These are phyloP conservation scores for Kryptolebias marmoratus DNA, from an alignment of 2,113 vertebrate species.

Conservation along the genomic window DNA sequence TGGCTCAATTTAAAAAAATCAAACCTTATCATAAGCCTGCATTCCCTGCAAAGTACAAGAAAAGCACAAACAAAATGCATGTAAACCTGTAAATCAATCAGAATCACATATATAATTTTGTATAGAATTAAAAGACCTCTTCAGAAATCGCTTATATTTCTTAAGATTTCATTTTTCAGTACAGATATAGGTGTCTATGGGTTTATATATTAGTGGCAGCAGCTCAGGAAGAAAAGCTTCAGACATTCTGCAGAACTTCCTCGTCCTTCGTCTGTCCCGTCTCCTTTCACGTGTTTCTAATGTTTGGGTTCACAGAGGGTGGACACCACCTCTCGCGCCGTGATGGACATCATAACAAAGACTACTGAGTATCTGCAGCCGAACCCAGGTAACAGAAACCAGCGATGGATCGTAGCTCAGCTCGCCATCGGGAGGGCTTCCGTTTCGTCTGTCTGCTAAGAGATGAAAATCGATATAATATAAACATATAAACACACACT, in stretches of 20 bases:
- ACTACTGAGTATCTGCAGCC: constrained; percentile 98
- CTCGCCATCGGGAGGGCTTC: too few relatives aligned
- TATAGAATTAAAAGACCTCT: not conserved
- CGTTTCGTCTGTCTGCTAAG: too few relatives aligned
- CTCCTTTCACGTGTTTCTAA: not conserved
- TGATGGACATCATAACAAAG: constrained; percentile 97
- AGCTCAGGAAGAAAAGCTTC: not conserved
- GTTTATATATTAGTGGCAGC: not conserved
- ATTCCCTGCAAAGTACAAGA: too few relatives aligned
- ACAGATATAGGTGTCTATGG: too few relatives aligned
- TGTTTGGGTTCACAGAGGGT: constrained; percentile 84
- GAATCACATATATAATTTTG: not conserved
- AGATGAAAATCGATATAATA: too few relatives aligned
- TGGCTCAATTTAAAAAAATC: too few relatives aligned
- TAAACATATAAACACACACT: not conserved
- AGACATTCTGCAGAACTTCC: not conserved
- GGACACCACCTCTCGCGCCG: constrained; percentile 92
- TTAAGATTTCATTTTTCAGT: not conserved
- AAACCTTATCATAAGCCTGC: too few relatives aligned
- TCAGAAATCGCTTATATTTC: too few relatives aligned
- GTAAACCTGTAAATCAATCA: too few relatives aligned
- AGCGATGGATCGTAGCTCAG: not conserved
- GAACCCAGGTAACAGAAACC: constrained; percentile 87
- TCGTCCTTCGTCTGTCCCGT: not conserved
- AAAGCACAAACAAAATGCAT: too few relatives aligned